Base-by-base conservation (phyloP, 2,888 invertebrate genomes). In the Hanleya hanleyi region DNA sequence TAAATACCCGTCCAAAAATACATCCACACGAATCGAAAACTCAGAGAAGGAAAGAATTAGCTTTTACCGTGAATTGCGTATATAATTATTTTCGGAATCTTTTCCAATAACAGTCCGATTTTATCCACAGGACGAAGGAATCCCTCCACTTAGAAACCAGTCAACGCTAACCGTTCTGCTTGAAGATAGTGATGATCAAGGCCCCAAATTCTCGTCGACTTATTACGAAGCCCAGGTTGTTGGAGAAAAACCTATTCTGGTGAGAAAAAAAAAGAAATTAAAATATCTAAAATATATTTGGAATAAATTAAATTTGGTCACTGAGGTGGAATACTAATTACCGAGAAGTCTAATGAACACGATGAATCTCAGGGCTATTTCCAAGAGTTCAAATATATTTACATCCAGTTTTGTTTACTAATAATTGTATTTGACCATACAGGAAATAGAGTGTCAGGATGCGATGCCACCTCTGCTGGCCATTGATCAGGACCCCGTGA, bases 231-330 rank as follows among this genome's bases (percentile, higher is more conserved):
- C 69, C n/a, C 32, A 67, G 2, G 69, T 78, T 37, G 72, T 78
- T 12, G 80, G 78, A 38, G 80, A 80, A 57, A 80, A 74, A 66
- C 80, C 80, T 18, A 47, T 80, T 0, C 26, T 41, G 75, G 78
- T 78, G 66, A 38, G 49, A 26, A 36, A 1, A 47, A 41, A 12
- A 41, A 41, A 41, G 41, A 41, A 18, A 41, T 12, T 41, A 41
- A 12, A n/a, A n/a, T n/a, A n/a, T n/a, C n/a, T n/a, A n/a, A n/a
- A n/a, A n/a, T n/a, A n/a, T n/a, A n/a, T n/a, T n/a, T n/a, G n/a
- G n/a, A n/a, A n/a, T n/a, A n/a, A n/a, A n/a, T n/a, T n/a, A n/a
- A n/a, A n/a, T n/a, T n/a, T n/a, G n/a, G n/a, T n/a, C n/a, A n/a
- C n/a, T n/a, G n/a, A n/a, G n/a, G n/a, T n/a, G n/a, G n/a, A n/a